These are phyloP conservation scores for Pachypanchax playfairii DNA, from an alignment of 2,113 vertebrate species.

Conservation along the genomic window DNA sequence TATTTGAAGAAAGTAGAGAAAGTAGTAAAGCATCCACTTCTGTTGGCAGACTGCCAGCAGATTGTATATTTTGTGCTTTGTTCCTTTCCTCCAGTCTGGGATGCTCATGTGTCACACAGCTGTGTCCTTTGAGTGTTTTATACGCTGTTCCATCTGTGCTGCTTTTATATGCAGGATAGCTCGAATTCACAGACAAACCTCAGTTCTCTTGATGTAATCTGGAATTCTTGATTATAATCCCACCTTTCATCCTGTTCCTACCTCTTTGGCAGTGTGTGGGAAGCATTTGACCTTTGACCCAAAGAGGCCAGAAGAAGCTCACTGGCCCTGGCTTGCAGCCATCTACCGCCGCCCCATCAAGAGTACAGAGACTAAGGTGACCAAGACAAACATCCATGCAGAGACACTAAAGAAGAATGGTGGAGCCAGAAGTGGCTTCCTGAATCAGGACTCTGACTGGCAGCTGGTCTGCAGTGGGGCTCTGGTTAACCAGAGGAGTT, in stretches of 20 bases:
- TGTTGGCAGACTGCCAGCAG: neutral
- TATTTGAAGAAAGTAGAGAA: neutral
- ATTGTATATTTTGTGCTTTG: neutral
- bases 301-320: conserved; percentile 78
- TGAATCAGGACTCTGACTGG: conserved; percentile 81
- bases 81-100: neutral
- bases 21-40: neutral
- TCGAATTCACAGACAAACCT: conserved; percentile 8
- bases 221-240: conserved; percentile 21
- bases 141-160: conserved; percentile 9
- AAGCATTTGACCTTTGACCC: conserved; percentile 86
- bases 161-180: conserved; percentile 23
- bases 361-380: conserved; percentile 72
- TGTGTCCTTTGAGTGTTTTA: neutral
- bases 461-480: conserved; percentile 94
- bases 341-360: conserved; percentile 84
- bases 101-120: neutral
- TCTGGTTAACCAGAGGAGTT: conserved; percentile 91
- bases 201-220: conserved; percentile 34
- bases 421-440: conserved; percentile 29
- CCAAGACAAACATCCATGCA: conserved; percentile 79
- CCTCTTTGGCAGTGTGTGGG: conserved; percentile 87
- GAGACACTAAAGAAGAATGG: conserved; percentile 81
- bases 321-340: conserved; percentile 96
- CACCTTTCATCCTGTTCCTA: conserved; percentile 50